These are phyloP conservation scores for Clepsis dumicolana DNA, from an alignment of 2,888 invertebrate species.

Conservation along the genomic window DNA sequence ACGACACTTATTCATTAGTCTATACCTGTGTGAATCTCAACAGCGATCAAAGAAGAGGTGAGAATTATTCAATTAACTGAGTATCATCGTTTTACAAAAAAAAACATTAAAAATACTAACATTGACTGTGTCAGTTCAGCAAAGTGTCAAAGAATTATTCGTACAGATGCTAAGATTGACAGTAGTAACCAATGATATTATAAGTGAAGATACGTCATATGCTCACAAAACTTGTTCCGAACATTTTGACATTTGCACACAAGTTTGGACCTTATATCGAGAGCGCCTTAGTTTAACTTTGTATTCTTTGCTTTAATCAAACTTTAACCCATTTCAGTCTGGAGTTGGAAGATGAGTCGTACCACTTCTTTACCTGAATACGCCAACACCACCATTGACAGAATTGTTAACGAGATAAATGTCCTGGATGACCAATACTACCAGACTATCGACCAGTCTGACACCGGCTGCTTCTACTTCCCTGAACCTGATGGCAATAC, in stretches of 20 bases:
- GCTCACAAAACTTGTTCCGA: too few species aligned
- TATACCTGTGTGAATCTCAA: slow-evolving; percentile 87
- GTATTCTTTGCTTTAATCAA: too few species aligned
- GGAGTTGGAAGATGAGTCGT: slow-evolving; percentile 67
- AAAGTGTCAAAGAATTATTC: too few species aligned
- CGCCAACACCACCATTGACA: slow-evolving; percentile 53
- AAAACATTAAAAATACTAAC: too few species aligned
- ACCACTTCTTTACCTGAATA: slow-evolving; percentile 50
- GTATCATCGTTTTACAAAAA: too few species aligned
- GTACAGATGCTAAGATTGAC: too few species aligned
- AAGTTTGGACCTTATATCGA: too few species aligned
- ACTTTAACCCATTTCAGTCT: slow-evolving; percentile 48
- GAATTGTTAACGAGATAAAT: slow-evolving; percentile 50
- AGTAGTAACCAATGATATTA: too few species aligned
- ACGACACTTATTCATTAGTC: slow-evolving; percentile 86
- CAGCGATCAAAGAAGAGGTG: slow-evolving; percentile 69
- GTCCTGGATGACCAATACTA: slow-evolving; percentile 61
- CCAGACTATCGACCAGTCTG: slow-evolving; percentile 52
- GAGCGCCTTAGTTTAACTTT: too few species aligned
- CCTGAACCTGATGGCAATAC: slow-evolving; percentile 58
- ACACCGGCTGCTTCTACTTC: slow-evolving; percentile 63
- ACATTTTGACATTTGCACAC: too few species aligned
- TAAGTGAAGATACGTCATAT: too few species aligned
- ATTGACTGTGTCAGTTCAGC: too few species aligned
- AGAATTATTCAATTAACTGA: slow-evolving; percentile 4